Evolutionary conservation across 2,113 vertebrate species (phyloP).

Genomic region (Xerus inauris): DNA sequence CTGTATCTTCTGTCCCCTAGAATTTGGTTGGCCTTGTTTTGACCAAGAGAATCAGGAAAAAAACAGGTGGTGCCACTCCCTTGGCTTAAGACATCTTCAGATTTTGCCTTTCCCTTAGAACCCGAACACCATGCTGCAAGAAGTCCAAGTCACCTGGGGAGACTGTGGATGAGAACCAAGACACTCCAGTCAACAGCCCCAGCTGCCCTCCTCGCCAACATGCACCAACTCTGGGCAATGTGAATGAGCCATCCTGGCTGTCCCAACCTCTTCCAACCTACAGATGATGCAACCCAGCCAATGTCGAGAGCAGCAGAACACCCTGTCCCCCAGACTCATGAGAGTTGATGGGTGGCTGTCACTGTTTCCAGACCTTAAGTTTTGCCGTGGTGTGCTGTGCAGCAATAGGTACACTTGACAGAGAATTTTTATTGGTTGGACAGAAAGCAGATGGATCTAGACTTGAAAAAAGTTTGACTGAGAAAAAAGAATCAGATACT

Average conservation of each 20-base stretch:
- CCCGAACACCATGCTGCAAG: background rate
- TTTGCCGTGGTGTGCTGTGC: background rate
- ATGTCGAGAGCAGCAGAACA: background rate
- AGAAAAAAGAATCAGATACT: background rate
- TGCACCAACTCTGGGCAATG: background rate
- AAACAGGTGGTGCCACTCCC: background rate
- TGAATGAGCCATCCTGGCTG: background rate
- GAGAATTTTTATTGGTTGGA: background rate
- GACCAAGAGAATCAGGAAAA: background rate
- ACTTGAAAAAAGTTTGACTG: background rate
- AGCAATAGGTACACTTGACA: background rate
- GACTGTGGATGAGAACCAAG: background rate
- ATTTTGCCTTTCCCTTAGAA: background rate
- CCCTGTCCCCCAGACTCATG: background rate
- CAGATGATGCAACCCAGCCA: background rate
- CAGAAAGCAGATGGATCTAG: background rate
- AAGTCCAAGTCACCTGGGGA: background rate
- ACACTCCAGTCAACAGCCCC: background rate
- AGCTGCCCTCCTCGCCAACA: background rate
- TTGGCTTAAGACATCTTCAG: background rate
- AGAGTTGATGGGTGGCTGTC: background rate
- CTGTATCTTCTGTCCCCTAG: background rate
- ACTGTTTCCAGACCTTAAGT: background rate
- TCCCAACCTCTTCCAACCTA: background rate
- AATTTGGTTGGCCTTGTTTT: conserved; percentile 27